phyloP scores from a whole-genome alignment of 2,113 vertebrate species.

The Salvelinus namaycush region DNA sequence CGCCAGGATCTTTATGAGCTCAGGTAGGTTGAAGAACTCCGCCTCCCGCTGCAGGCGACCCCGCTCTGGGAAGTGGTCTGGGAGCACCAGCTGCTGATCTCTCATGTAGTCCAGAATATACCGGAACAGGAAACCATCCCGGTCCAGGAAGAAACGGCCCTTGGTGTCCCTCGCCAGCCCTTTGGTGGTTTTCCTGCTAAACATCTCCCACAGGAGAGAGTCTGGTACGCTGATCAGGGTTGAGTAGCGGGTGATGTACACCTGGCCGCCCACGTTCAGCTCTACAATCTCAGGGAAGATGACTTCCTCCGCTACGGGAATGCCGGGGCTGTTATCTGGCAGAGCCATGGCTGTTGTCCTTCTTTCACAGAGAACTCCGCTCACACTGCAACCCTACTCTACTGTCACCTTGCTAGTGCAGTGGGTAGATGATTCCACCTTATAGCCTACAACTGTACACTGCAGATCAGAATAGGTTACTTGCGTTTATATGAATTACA shows the following conservation, averaged over 20 bases:
- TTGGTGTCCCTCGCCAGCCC: constrained; percentile 89
- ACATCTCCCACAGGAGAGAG: constrained; percentile 91
- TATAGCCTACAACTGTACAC: too few relatives aligned
- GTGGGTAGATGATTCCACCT: too few relatives aligned
- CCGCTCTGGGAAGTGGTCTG: constrained; percentile 91
- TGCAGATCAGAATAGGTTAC: too few relatives aligned
- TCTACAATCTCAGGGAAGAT: constrained; percentile 90
- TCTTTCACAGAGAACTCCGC: neutral
- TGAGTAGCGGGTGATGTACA: constrained; percentile 90
- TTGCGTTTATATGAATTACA: too few relatives aligned
- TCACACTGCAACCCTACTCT: neutral
- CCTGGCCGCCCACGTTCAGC: constrained; percentile 92
- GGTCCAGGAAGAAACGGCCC: constrained; percentile 90
- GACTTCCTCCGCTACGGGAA: constrained; percentile 76
- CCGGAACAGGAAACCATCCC: constrained; percentile 92
- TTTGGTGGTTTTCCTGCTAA: constrained; percentile 79
- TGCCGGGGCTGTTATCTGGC: constrained; percentile 73
- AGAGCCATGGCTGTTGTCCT: constrained; percentile 78
- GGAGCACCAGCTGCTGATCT: constrained; percentile 89
- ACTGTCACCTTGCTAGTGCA: neutral
- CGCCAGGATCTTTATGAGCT: constrained; percentile 83
- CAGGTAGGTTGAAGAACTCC: constrained; percentile 88
- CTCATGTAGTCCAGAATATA: constrained; percentile 95
- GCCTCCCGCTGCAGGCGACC: constrained; percentile 88
- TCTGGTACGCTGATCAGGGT: constrained; percentile 88